Conservation (phyloP, 2,797 vertebrate genomes). For the Pangasius macronema region DNA sequence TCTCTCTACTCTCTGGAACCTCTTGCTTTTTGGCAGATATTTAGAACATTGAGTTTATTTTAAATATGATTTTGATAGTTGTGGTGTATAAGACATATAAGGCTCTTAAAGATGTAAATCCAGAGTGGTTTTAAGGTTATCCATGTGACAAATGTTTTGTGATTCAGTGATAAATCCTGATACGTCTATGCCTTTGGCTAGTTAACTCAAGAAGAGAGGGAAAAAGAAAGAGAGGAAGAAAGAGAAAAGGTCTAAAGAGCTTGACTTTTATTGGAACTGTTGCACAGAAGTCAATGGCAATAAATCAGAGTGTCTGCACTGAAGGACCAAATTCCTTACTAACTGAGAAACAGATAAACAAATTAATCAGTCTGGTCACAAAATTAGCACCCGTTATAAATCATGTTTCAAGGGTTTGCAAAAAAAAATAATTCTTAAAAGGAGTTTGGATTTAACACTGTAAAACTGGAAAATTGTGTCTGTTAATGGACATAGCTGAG, state of each 20-base stretch:
- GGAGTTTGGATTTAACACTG: not conserved
- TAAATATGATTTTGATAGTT: not conserved
- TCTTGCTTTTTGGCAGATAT: not conserved
- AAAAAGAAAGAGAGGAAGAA: not conserved
- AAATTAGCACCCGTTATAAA: not conserved
- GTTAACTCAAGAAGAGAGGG: not conserved
- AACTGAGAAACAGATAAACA: conserved; percentile 5
- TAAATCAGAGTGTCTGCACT: conserved; percentile 17
- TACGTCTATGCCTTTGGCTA: not conserved
- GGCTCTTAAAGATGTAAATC: not conserved
- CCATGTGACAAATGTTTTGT: not conserved
- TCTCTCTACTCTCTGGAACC: conserved; percentile 29
- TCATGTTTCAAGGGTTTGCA: not conserved
- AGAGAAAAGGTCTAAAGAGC: not conserved
- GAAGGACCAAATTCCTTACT: not conserved
- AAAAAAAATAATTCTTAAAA: not conserved
- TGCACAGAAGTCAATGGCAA: conserved; percentile 9
- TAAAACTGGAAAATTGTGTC: not conserved
- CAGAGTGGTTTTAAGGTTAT: not conserved
- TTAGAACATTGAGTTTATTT: not conserved
- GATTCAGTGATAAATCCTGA: not conserved
- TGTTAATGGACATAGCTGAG: not conserved
- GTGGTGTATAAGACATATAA: no score
- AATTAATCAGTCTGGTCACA: not conserved
- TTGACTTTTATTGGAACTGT: not conserved